These are phyloP conservation scores for Epicauta chinensis DNA, from an alignment of 1,140 invertebrate species.

Conservation along the genomic window DNA sequence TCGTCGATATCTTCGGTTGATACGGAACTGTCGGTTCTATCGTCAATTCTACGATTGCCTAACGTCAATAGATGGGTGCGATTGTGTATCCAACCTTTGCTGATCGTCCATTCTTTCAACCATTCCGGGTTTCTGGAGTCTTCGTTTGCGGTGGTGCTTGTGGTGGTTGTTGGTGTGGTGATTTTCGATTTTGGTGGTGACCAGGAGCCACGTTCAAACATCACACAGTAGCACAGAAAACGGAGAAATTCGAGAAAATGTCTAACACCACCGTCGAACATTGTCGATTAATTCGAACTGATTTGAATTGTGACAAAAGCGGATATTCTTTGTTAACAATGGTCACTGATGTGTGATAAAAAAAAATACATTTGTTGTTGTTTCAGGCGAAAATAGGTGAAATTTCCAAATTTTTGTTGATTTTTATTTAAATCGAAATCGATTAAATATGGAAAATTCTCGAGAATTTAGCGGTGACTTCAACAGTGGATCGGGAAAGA, in stretches of 20 bases:
- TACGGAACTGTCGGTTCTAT: conserved; percentile 16
- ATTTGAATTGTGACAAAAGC: conserved; percentile 11
- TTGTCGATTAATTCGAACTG: background rate
- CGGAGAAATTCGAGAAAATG: conserved; percentile 18
- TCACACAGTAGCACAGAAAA: conserved; percentile 31
- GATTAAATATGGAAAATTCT: no score
- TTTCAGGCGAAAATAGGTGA: background rate
- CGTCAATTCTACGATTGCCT: conserved; percentile 2
- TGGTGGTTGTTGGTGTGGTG: background rate
- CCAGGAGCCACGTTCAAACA: conserved; percentile 25
- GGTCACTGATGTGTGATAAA: conserved; percentile 17
- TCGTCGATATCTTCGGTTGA: conserved; percentile 34
- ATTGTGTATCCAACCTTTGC: conserved; percentile 42
- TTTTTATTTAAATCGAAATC: no score
- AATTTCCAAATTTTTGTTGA: background rate
- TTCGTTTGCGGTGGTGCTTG: background rate
- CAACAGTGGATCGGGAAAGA: no score
- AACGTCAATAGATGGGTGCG: conserved; percentile 33
- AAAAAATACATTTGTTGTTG: conserved; percentile 1
- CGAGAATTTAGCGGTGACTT: no score
- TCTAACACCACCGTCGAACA: conserved; percentile 19
- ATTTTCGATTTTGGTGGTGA: background rate
- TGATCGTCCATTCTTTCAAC: conserved; percentile 43
- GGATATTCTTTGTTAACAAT: conserved; percentile 25
- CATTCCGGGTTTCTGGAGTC: conserved; percentile 33